Evolutionary conservation across 2,888 invertebrate species (phyloP).

Genomic region (Hofmannophila pseudospretella): DNA sequence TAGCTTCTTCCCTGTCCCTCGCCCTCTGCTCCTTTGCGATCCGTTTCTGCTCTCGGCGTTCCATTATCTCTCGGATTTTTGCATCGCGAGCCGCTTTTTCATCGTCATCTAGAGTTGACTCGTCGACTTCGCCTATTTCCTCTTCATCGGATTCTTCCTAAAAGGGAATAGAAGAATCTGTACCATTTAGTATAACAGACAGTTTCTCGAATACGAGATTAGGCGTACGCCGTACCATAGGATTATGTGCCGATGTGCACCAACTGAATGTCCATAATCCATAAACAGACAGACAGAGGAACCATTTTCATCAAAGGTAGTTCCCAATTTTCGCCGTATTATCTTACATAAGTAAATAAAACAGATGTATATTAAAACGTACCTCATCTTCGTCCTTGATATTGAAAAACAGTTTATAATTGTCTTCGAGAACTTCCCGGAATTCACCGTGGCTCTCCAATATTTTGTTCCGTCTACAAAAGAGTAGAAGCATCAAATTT

Average conservation of each 20-base stretch:
- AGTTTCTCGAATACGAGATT: too few species aligned
- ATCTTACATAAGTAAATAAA: too few species aligned
- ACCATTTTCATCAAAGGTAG: too few species aligned
- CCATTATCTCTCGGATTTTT: slow-evolving; percentile 37
- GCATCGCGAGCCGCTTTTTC: slow-evolving; percentile 50
- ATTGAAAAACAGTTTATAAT: slow-evolving; percentile 84
- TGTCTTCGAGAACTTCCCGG: slow-evolving; percentile 76
- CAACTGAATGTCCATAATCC: too few species aligned
- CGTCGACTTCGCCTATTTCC: slow-evolving; percentile 59
- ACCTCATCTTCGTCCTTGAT: slow-evolving; percentile 71
- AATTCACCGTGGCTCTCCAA: slow-evolving; percentile 76
- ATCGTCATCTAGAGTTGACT: slow-evolving; percentile 58
- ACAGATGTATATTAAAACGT: too few species aligned
- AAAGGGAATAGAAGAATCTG: too few species aligned
- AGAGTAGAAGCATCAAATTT: too few species aligned
- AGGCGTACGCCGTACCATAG: too few species aligned
- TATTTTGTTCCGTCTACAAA: slow-evolving; percentile 56
- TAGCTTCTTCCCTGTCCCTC: slow-evolving; percentile 38
- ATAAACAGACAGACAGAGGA: too few species aligned
- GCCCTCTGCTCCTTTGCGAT: slow-evolving; percentile 44
- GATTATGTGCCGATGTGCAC: too few species aligned
- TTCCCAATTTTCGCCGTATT: too few species aligned
- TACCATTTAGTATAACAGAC: too few species aligned
- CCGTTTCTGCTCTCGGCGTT: slow-evolving; percentile 40
- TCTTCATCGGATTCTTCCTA: slow-evolving; percentile 50